Base-by-base conservation (phyloP, 2,888 invertebrate genomes). In the Leptinotarsa tumamoca region DNA sequence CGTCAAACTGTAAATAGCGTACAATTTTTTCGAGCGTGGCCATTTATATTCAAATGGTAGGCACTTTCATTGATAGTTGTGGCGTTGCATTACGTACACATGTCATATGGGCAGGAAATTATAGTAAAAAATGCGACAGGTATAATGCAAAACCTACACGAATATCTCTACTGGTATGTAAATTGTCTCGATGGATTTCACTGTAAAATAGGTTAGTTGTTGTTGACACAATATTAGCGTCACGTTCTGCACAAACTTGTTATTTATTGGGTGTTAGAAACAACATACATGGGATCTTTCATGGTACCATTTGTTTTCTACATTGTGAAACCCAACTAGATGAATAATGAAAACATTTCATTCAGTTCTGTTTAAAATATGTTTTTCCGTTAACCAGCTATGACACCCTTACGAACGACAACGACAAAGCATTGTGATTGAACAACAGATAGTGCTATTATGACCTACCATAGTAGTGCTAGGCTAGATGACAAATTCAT, bases 31-130 rank as follows among this genome's bases (percentile, higher is more conserved):
- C 33, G n/a, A 68, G n/a, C n/a, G 4, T 27, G 18, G 4, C 52
- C 56, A 69, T 69, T 69, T 43, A 69, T 56, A 69, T 69, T 69
- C 69, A 56, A 51, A 43, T 56, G 13, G 69, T 69, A 69, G 69
- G 69, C 18, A 56, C 27, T 69, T 56, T 43, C 69, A 69, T 69
- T 69, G 69, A 69, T 54, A 56, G 23, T 21, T 54, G 52, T 52
- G 27, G 51, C 27, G 27, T 51, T 68, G 50, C 54, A 52, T 63
- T 5, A 15, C 5, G n/a, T 43, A 43, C 33, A 63, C 63, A 43
- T 33, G 63, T 63, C 43, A 63, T 33, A 23, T 14, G 63, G n/a
- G 7, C 18, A 27, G 63, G 63, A 63, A 63, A 63, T n/a, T 33
- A 63, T 7, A n/a, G n/a, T 63, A 43, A 43, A 58, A 63, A 63